Percentiles rank a stretch among this genome's conserved stretches.
These are phyloP conservation scores for Cinclus cinclus DNA, from an alignment of 2,113 vertebrate genomes.

Conservation along the genomic window DNA sequence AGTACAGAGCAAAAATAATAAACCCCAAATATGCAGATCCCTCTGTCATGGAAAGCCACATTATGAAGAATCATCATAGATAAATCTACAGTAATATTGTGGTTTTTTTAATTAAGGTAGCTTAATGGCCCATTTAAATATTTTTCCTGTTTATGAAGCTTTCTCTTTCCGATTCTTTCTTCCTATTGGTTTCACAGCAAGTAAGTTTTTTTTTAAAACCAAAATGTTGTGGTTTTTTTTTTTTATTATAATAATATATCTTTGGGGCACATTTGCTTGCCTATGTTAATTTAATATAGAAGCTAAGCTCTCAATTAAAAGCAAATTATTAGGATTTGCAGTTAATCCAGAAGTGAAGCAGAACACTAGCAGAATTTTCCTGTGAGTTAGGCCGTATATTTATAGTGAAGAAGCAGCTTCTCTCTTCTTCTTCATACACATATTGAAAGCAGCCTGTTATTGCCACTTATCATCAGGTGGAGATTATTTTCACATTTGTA, in stretches of 20 bases:
- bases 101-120: not conserved
- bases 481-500: slow-evolving; percentile 51
- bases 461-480: slow-evolving; percentile 26
- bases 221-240: not conserved
- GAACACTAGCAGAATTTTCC: slow-evolving; percentile 42
- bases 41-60: not conserved
- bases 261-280: slow-evolving; percentile 36
- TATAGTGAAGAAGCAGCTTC: not conserved
- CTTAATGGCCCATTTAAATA: not conserved
- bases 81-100: not conserved
- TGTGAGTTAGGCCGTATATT: not conserved
- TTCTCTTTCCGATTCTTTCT: not conserved
- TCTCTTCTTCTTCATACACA: not conserved
- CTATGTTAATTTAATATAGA: slow-evolving; percentile 58
- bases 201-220: not conserved
- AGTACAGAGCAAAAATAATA: not conserved
- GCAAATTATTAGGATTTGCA: slow-evolving; percentile 68
- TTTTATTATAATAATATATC: slow-evolving; percentile 35
- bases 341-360: slow-evolving; percentile 52
- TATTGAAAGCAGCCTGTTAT: slow-evolving; percentile 29
- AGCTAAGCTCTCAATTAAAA: slow-evolving; percentile 70
- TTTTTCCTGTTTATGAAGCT: not conserved
- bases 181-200: not conserved
- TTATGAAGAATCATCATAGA: not conserved
- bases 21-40: not conserved